These are phyloP conservation scores for Labeo catla DNA, from an alignment of 2,113 vertebrate species.

Conservation along the genomic window DNA sequence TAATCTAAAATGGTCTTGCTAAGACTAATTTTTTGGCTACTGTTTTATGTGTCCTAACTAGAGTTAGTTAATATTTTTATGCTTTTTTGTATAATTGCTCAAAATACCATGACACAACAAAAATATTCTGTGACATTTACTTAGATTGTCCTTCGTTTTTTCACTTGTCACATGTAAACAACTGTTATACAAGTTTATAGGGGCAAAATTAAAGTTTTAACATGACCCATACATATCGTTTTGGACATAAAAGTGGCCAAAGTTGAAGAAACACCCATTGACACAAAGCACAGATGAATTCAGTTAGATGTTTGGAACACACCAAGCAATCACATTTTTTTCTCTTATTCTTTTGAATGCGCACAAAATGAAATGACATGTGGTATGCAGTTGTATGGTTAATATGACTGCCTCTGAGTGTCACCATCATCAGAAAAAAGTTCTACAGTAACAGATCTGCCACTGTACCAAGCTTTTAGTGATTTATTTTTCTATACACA, in stretches of 20 bases:
- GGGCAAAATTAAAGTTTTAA: neutral
- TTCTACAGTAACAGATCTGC: neutral
- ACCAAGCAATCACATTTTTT: neutral
- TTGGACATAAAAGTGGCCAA: neutral
- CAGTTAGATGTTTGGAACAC: neutral
- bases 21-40: no score
- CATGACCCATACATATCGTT: neutral
- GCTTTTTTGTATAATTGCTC: no score
- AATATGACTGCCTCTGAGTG: neutral
- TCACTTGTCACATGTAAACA: neutral
- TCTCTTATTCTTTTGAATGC: neutral
- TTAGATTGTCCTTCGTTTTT: neutral
- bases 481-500: conserved; percentile 19
- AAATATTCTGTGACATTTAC: neutral
- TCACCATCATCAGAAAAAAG: neutral
- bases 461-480: neutral
- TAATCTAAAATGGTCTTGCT: no score
- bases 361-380: neutral
- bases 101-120: no score
- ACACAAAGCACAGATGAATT: neutral
- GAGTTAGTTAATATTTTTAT: no score
- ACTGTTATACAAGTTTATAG: no score
- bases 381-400: neutral
- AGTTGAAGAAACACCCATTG: neutral
- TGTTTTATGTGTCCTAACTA: no score